Evolutionary conservation across 1,140 invertebrate genomes (phyloP), one percentile per base, ranked within the genome.

Genomic region (Zophobas atratus): DNA sequence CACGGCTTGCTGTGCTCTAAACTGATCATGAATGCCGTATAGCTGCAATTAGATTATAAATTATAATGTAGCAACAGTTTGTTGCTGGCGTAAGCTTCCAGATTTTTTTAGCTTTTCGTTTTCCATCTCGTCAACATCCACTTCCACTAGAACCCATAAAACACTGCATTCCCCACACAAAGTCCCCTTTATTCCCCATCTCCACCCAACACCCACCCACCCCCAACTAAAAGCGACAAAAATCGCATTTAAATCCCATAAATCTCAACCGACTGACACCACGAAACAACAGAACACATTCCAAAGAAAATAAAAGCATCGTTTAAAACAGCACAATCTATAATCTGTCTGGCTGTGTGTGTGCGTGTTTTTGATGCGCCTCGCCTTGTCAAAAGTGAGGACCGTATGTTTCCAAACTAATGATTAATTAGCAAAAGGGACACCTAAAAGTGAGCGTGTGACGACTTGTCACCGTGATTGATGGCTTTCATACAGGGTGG

Each of bases 391-490:
- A 53, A 38, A 72, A 20, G 20, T 20, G 20, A 20, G 20, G 51
- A 51, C 46, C 51, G 70, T 72, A 72, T 53, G 51, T 55, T 48
- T 72, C 48, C 51, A 35, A 53, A 72, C 70, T 72, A 72, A 72
- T 72, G 70, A 72, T 72, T 72, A 72, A 72, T 72, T 72, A 72
- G 70, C 70, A 72, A 55, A 20, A 53, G 70, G 70, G 70, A 72
- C 70, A 72, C 51, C 46, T 72, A 72, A 72, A 72, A 72, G 70
- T 72, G 70, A 72, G 70, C 70, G 70, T 72, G 70, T 72, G 70
- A 72, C 70, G 46, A 72, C 48, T 72, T 72, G 70, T 72, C 70
- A 72, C 70, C 36, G 46, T 72, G 70, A 72, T 72, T 72, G 51
- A 72, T 72, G 67, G 2, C 5, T 3, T 35, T 53, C 70, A 49